These are phyloP conservation scores for Coluber constrictor DNA, from an alignment of 2,797 vertebrate genomes.

Conservation along the genomic window DNA sequence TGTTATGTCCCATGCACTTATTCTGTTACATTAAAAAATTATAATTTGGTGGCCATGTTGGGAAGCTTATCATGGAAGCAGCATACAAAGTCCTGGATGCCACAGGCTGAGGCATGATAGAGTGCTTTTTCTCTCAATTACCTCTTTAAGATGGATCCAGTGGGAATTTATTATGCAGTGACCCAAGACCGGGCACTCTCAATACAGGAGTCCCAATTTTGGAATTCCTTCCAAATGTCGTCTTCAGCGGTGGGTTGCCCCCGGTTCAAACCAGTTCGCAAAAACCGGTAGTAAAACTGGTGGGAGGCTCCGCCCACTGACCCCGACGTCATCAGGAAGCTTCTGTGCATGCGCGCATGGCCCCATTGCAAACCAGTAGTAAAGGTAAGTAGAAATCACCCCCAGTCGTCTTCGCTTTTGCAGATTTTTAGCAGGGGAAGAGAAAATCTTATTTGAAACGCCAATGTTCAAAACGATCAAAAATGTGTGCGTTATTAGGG, in stretches of 20 bases:
- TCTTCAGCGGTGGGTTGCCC: not conserved
- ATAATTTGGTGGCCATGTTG: not conserved
- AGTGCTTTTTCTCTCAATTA: not conserved
- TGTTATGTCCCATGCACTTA: not conserved
- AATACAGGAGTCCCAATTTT: not conserved
- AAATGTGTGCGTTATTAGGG: not conserved
- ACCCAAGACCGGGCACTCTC: not conserved
- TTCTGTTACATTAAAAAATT: not conserved
- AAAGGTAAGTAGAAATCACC: no score
- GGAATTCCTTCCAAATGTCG: not conserved
- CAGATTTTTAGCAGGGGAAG: not conserved
- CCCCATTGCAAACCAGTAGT: no score
- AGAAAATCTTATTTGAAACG: not conserved
- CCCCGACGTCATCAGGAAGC: no score
- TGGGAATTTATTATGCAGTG: not conserved
- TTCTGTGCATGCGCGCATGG: no score
- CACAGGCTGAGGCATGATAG: not conserved
- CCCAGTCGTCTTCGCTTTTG: not conserved
- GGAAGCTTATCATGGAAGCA: not conserved
- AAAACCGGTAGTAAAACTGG: no score
- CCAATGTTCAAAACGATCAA: not conserved
- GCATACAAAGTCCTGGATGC: not conserved
- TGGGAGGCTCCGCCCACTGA: no score
- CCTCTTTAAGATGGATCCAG: not conserved
- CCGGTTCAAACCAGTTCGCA: no score